Evolutionary conservation across 2,888 invertebrate genomes (phyloP).

Genomic region (Dynastes maya): DNA sequence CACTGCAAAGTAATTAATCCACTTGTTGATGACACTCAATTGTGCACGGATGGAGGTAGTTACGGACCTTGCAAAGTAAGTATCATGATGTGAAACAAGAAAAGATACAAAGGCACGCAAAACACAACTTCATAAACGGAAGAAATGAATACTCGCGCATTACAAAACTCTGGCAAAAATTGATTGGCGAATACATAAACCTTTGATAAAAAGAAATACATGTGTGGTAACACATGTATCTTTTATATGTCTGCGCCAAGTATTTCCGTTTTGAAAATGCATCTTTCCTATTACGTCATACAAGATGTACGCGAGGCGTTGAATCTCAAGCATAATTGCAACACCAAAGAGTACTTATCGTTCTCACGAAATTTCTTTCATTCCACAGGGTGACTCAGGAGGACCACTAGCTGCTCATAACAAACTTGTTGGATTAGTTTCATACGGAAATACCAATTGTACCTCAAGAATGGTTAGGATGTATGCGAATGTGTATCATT

Average conservation of each 20-base stretch:
- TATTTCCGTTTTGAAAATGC: not conserved
- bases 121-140: not conserved
- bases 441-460: slow-evolving; percentile 35
- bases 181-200: no score
- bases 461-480: slow-evolving; percentile 32
- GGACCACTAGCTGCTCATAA: slow-evolving; percentile 34
- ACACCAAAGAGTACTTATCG: slow-evolving; percentile 18
- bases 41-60: slow-evolving; percentile 9
- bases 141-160: no score
- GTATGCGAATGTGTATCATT: slow-evolving; percentile 43
- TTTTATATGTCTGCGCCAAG: no score
- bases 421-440: slow-evolving; percentile 39
- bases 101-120: not conserved
- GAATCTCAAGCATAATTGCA: slow-evolving; percentile 12
- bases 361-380: not conserved
- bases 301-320: slow-evolving; percentile 31
- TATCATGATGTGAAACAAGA: not conserved
- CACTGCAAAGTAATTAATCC: slow-evolving; percentile 20
- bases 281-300: not conserved
- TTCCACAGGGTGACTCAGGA: slow-evolving; percentile 45
- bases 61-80: slow-evolving; percentile 24
- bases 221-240: no score
- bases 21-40: slow-evolving; percentile 20
- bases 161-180: no score
- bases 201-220: no score